These are phyloP conservation scores for Abrostola tripartita DNA, from an alignment of 2,888 invertebrate genomes.

Conservation along the genomic window DNA sequence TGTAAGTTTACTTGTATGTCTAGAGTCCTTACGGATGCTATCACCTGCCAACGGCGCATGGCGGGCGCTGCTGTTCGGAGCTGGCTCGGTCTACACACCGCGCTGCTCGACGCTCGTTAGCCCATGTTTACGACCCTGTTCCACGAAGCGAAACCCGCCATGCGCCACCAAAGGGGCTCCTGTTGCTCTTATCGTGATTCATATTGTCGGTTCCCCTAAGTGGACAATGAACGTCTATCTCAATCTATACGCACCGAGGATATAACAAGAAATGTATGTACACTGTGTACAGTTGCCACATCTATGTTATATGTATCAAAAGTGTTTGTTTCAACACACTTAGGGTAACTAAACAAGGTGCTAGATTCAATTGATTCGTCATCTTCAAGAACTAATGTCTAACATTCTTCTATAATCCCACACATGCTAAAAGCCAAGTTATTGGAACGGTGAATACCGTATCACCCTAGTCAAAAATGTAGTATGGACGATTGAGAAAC, in stretches of 20 bases:
- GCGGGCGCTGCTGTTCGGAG: background rate
- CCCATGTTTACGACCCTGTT: conserved; percentile 39
- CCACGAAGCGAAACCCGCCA: conserved; percentile 22
- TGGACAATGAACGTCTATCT: conserved; percentile 40
- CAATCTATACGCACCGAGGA: conserved; percentile 18
- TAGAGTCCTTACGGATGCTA: background rate
- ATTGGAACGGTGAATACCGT: too few species aligned
- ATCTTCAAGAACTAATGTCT: too few species aligned
- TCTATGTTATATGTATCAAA: background rate
- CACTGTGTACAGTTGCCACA: conserved; percentile 1
- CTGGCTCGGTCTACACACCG: conserved; percentile 15
- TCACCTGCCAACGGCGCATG: background rate
- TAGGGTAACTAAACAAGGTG: too few species aligned
- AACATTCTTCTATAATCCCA: too few species aligned
- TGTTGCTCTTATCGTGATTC: conserved; percentile 47
- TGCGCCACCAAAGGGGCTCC: conserved; percentile 24
- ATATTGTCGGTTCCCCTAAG: conserved; percentile 39
- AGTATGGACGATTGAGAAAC: too few species aligned
- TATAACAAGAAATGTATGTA: conserved; percentile 2
- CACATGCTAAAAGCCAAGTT: too few species aligned
- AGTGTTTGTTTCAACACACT: background rate
- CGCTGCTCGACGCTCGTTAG: conserved; percentile 18
- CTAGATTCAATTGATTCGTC: too few species aligned
- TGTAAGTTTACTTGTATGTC: background rate
- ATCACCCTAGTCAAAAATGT: too few species aligned